These are phyloP conservation scores for Eristalis pertinax DNA, from an alignment of 2,888 invertebrate genomes.

Conservation along the genomic window DNA sequence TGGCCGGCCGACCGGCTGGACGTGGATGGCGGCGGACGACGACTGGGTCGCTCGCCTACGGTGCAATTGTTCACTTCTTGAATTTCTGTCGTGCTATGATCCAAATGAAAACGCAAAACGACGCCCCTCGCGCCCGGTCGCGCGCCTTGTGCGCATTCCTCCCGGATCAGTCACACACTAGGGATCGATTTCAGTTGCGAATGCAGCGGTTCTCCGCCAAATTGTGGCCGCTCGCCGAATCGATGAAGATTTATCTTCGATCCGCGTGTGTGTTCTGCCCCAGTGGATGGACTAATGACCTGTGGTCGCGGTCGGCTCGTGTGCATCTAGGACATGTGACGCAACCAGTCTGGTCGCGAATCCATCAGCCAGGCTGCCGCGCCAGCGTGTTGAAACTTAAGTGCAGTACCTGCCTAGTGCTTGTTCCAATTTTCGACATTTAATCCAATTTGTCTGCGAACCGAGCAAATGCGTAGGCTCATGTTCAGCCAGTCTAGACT, in stretches of 20 bases:
- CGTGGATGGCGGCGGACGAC: neutral
- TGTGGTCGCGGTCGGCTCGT: no score
- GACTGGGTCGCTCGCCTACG: conserved; percentile 63
- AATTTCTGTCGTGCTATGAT: conserved; percentile 70
- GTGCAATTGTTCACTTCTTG: conserved; percentile 72
- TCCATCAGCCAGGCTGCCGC: neutral
- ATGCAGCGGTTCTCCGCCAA: conserved; percentile 34
- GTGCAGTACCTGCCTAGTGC: conserved; percentile 12
- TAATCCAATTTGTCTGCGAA: conserved; percentile 71
- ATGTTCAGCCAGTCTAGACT: conserved; percentile 55
- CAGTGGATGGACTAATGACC: neutral
- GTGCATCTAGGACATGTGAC: neutral
- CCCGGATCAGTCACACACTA: conserved; percentile 30
- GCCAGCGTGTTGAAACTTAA: neutral
- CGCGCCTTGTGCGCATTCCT: conserved; percentile 40
- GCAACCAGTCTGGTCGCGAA: neutral
- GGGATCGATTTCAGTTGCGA: conserved; percentile 52
- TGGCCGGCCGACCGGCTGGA: neutral
- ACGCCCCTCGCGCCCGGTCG: neutral
- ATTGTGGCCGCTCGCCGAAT: conserved; percentile 32
- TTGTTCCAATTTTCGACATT: conserved; percentile 71
- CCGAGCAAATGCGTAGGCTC: conserved; percentile 62
- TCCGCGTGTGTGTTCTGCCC: conserved; percentile 5
- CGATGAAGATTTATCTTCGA: conserved; percentile 42
- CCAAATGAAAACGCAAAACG: conserved; percentile 38